These are phyloP conservation scores for Bostrychus sinensis DNA, from an alignment of 2,113 vertebrate genomes.

Conservation along the genomic window DNA sequence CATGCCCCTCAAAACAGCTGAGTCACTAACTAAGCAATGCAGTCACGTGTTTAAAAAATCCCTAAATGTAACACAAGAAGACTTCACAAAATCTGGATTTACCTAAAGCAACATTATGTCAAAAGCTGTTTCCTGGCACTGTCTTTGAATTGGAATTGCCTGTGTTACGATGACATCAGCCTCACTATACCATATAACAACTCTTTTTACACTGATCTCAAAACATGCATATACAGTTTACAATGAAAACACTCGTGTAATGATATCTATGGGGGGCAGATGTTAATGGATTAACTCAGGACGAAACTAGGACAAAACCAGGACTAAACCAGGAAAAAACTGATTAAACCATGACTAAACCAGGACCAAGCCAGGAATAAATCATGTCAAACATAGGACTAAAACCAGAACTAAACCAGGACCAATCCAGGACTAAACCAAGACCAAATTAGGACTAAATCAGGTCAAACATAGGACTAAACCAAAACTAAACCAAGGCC, in stretches of 20 bases:
- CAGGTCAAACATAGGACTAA: too few relatives aligned
- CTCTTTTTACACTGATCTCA: slow-evolving; percentile 2
- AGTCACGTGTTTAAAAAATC: slow-evolving; percentile 27
- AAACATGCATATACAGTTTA: slow-evolving; percentile 19
- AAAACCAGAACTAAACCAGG: too few relatives aligned
- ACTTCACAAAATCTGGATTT: slow-evolving; percentile 34
- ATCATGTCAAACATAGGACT: too few relatives aligned
- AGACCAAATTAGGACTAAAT: too few relatives aligned
- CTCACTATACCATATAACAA: slow-evolving; percentile 13
- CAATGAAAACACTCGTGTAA: slow-evolving; percentile 9
- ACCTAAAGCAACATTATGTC: slow-evolving; percentile 59
- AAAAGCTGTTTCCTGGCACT: slow-evolving; percentile 43
- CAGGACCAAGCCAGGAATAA: too few relatives aligned
- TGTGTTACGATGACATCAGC: slow-evolving; percentile 45
- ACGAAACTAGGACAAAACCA: too few relatives aligned
- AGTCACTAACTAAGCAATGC: slow-evolving; percentile 18
- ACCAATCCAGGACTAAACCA: too few relatives aligned
- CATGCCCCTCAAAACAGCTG: slow-evolving; percentile 11
- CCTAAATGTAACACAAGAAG: slow-evolving; percentile 25
- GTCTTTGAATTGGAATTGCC: slow-evolving; percentile 41
- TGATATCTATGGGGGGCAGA: slow-evolving; percentile 15
- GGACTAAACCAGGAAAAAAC: too few relatives aligned
- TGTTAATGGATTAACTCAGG: too few relatives aligned
- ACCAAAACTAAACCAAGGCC: too few relatives aligned
- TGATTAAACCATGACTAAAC: too few relatives aligned